These are phyloP conservation scores for Hystrix cristata DNA, from an alignment of 2,113 vertebrate species.

Conservation along the genomic window DNA sequence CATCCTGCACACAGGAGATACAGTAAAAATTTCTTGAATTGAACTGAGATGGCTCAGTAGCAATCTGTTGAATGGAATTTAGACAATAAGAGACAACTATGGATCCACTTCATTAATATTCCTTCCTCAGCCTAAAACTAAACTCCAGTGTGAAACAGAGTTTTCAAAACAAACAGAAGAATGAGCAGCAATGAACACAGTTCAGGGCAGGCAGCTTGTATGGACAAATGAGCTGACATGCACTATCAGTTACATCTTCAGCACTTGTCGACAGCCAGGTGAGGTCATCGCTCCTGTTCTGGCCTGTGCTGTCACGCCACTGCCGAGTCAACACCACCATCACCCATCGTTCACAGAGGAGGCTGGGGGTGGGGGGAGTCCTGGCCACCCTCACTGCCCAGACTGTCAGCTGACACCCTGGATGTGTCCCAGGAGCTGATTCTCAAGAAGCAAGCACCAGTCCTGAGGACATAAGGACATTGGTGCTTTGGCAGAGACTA, in stretches of 20 bases:
- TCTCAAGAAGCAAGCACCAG: not conserved
- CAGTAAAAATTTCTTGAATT: not conserved
- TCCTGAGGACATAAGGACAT: not conserved
- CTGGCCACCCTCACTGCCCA: not conserved
- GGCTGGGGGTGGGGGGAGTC: not conserved
- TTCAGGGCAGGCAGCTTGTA: not conserved
- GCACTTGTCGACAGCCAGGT: not conserved
- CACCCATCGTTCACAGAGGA: not conserved
- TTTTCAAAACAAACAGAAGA: slow-evolving; percentile 70
- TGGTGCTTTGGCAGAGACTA: not conserved
- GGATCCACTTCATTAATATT: not conserved
- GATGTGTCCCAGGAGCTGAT: not conserved
- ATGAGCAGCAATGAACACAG: not conserved
- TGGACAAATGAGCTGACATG: slow-evolving; percentile 62
- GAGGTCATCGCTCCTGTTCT: slow-evolving; percentile 54
- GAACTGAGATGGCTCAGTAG: not conserved
- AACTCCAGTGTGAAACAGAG: not conserved
- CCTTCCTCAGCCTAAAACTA: not conserved
- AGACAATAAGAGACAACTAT: not conserved
- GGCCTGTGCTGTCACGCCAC: slow-evolving; percentile 38
- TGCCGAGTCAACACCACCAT: not conserved
- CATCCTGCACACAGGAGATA: not conserved
- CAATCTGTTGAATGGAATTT: not conserved
- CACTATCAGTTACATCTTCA: slow-evolving; percentile 10
- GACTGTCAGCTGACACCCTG: not conserved